These are phyloP conservation scores for Metopolophium dirhodum DNA, from an alignment of 1,140 invertebrate genomes.

Conservation along the genomic window DNA sequence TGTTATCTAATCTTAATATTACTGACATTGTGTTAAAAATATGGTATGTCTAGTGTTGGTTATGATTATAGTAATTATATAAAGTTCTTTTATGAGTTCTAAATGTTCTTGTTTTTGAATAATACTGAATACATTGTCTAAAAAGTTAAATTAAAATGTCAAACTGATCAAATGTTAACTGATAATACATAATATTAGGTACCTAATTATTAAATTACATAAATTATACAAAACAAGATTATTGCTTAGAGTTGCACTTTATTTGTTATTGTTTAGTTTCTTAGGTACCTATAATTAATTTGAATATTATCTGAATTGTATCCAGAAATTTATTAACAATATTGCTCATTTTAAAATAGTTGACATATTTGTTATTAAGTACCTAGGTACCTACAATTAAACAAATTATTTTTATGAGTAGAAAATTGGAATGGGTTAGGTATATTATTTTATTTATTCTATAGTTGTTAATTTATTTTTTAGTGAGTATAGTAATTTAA, in stretches of 20 bases:
- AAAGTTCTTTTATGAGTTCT: background rate
- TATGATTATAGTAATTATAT: background rate
- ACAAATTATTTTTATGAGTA: no score
- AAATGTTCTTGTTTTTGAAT: background rate
- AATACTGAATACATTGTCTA: background rate
- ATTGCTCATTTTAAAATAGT: background rate
- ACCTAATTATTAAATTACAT: background rate
- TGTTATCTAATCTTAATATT: slow-evolving; percentile 32
- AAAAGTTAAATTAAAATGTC: background rate
- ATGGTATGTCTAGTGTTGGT: background rate
- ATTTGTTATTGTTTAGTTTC: background rate
- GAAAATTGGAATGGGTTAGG: no score
- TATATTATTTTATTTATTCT: background rate
- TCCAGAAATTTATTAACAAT: background rate
- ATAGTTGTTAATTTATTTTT: no score
- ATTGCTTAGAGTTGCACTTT: background rate
- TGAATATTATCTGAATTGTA: background rate
- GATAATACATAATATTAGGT: background rate
- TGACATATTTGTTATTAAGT: no score
- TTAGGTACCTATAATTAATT: background rate
- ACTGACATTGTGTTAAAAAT: background rate
- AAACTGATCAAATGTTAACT: background rate
- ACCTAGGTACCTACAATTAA: no score
- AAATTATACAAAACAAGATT: background rate
- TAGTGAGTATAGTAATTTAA: no score